Evolutionary conservation across 2,113 vertebrate genomes (phyloP).

Genomic region (Acanthochromis polyacanthus): DNA sequence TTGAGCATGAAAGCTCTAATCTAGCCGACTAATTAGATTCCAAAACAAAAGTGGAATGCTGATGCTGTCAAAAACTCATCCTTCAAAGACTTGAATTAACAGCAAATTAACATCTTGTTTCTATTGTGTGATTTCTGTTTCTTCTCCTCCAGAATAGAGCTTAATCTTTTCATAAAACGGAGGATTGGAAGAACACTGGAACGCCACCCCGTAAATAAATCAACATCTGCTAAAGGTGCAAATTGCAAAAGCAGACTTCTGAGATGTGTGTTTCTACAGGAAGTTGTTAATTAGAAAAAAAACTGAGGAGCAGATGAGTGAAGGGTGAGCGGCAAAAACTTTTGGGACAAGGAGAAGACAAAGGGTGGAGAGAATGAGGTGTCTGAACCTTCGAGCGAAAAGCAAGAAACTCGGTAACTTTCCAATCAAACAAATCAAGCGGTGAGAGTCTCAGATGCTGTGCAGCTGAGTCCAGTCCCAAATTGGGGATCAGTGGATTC

Average conservation of each 20-base stretch:
- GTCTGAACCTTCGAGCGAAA: slow-evolving; percentile 23
- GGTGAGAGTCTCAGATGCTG: neutral
- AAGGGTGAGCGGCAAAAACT: neutral
- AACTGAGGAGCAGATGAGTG: neutral
- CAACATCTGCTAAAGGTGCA: slow-evolving; percentile 20
- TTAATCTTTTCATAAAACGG: slow-evolving; percentile 35
- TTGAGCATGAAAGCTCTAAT: slow-evolving; percentile 78
- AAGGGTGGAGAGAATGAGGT: slow-evolving; percentile 28
- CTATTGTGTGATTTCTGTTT: slow-evolving; percentile 40
- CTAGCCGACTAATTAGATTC: slow-evolving; percentile 77
- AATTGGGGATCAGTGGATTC: slow-evolving; percentile 22
- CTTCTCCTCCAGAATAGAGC: slow-evolving; percentile 28
- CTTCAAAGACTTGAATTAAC: slow-evolving; percentile 71
- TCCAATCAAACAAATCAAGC: slow-evolving; percentile 33
- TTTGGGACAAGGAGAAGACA: neutral
- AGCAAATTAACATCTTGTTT: slow-evolving; percentile 75
- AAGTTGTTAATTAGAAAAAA: slow-evolving; percentile 16
- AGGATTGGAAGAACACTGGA: slow-evolving; percentile 33
- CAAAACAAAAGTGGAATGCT: slow-evolving; percentile 77
- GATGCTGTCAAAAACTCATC: slow-evolving; percentile 71
- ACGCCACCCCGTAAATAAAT: slow-evolving; percentile 18
- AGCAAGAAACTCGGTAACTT: neutral
- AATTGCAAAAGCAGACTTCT: slow-evolving; percentile 13
- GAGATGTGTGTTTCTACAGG: slow-evolving; percentile 3
- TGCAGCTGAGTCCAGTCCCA: slow-evolving; percentile 19